Evolutionary conservation across 2,797 vertebrate genomes (phyloP), one percentile per base, ranked within the genome.

Genomic region (Anisognathus igniventris): DNA sequence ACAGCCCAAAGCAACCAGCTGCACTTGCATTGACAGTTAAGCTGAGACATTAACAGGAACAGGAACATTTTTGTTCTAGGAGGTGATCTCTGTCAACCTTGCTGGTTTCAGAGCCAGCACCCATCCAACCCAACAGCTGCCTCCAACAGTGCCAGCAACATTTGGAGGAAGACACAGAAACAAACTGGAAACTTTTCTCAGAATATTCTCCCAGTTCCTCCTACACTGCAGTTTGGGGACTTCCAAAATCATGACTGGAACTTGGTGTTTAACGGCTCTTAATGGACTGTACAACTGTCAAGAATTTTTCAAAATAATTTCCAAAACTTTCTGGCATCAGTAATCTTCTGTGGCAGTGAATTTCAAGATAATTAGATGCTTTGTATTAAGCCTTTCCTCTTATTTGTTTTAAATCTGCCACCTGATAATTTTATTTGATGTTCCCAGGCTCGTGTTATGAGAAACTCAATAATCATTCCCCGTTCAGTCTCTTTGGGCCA

Each of bases 341-440:
- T 44, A 86, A 4, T 56, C 61, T 84, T 75, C 86, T 37, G 25
- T 70, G 24, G 58, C 61, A 78, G 57, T 30, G 58, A 75, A 78
- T 93, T 88, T 85, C 86, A 65, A 61, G 39, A 81, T 77, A 53
- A 95, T 86, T 54, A 47, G 22, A 50, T 22, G 30, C 53, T 53
- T 53, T 54, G 17, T 30, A 30, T 9, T 47, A 68, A 47, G 11
- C 24, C 17, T 39, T 68, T 67, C 82, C 75, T 73, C n/a, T 72
- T 93, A 75, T 58, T 94, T 93, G 66, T 74, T 90, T 92, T 78
- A 88, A 51, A 86, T 80, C 62, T 86, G 42, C 35, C 73, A 92
- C 66, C 18, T 47, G 47, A 84, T 77, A 74, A 90, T 88, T 80
- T 86, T 61, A 77, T 90, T 92, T 93, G 35, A 65, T 51, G 57